Evolutionary conservation across 2,113 vertebrate species (phyloP), one percentile per base, ranked within the genome.

Genomic region (Hypocryptadius cinnamomeus): DNA sequence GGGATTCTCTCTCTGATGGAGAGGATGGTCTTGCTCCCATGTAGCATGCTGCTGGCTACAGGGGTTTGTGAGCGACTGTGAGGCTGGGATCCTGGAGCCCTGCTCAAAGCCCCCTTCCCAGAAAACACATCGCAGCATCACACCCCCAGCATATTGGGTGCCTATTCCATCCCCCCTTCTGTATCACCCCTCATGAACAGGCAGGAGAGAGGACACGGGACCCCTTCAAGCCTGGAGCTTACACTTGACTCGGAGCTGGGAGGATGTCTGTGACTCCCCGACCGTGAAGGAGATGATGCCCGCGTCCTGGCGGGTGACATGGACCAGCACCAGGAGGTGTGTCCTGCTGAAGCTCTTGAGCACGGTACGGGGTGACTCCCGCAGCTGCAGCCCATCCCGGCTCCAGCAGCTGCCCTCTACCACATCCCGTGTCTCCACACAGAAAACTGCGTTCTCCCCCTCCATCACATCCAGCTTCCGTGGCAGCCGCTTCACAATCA

Each of bases 231-330:
- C 15, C 28, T 54, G 59, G 37, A 15, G 85, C 98, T 97, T 96
- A 99, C 99, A 98, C 98, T 99, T 99, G 70, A 99, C 98, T 56
- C 99, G 97, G 64, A 99, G 98, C 96, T 99, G 98, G 56, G 99
- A 98, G 30, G 98, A 98, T 1, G 99, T 99, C 85, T 98, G 98
- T 1, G 99, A 99, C 92, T 98, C 98, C 68, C 98, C 98, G 3
- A 98, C 97, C 6, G 98, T 79, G 79, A 99, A 99, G 87, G 98
- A 98, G 93, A 99, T 98, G 68, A 98, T 96, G 35, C 99, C 99
- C 0, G 98, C 98, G 2, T 99, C 99, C 89, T 98, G 98, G 56
- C 98, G 98, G 63, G 98, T 98, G 39, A 99, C 99, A 2, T 99
- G 99, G 33, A 99, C 99, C 47, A 99, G 98, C 63, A 99, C 99